Evolutionary conservation across 2,113 vertebrate species (phyloP), one percentile per base, ranked within the genome.

Genomic region (Calidris pygmaea): DNA sequence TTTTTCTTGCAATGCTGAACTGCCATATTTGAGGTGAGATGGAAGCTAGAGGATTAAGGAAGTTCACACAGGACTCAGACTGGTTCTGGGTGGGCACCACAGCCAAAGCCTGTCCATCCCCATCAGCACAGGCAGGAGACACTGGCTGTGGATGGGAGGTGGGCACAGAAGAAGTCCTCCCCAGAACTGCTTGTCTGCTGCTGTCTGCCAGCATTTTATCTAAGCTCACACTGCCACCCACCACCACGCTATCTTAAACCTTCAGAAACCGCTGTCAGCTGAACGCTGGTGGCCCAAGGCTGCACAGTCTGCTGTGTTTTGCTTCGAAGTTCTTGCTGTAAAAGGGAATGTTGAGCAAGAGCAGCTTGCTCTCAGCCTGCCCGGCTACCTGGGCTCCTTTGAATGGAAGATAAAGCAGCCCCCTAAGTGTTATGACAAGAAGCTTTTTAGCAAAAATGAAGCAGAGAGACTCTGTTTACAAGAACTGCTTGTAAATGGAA

Each of bases 361-460:
- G 14, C 27, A 68, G 80, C 83, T 85, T 60, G 30, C 23, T 79
- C 43, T 82, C 35, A 77, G 90, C 29, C 63, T 77, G 63, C 29
- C 39, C 59, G 60, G 87, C 53, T 95, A 97, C 94, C 77, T 91
- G 89, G 62, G 22, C 32, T 72, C 9, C 4, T 70, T 19, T 70
- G 67, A 84, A 91, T 83, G 90, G 56, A 97, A 93, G 73, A 96
- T 91, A 95, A 96, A 96, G 62, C 84, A 95, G 87, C 66, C 23
- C 41, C 35, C 59, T 0, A 3, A 95, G 77, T 96, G 96, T 97
- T 97, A 96, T 97, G 96, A 97, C 96, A 97, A 87, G 95, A 82
- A 89, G 58, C 32, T 74, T 97, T 95, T 87, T 87, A 95, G 63
- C 81, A 91, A 96, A 93, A 96, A 94, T 41, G 86, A 95, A 95